Percentiles rank a stretch among this genome's conserved stretches.
Evolutionary conservation across 92 coral and sea anemone genomes (phyloP).

Genomic region (Montipora capitata): DNA sequence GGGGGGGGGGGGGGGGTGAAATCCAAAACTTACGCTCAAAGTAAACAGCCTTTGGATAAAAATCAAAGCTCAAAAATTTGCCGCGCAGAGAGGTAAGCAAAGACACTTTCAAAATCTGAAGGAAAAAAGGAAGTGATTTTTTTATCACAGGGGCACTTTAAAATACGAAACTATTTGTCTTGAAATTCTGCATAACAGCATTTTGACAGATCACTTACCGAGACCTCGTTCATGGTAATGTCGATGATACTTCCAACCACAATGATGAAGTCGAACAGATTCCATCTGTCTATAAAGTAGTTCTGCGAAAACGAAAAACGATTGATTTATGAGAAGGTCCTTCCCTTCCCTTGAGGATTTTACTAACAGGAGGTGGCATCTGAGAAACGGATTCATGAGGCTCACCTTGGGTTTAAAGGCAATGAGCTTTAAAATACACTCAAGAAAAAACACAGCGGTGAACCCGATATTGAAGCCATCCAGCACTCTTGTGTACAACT

Average conservation of each 20-base stretch:
- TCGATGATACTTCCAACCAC: conserved; percentile 97
- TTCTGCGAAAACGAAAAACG: conserved; percentile 61
- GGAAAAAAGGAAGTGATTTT: no score
- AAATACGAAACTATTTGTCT: no score
- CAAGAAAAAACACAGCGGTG: conserved; percentile 96
- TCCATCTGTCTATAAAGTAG: conserved; percentile 97
- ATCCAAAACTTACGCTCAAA: no score
- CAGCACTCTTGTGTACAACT: conserved; percentile 93
- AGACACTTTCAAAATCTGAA: no score
- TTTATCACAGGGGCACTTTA: no score
- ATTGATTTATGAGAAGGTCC: background rate
- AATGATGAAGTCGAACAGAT: conserved; percentile 95
- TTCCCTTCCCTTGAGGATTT: background rate
- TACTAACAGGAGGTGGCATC: no score
- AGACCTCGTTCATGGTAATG: conserved; percentile 96
- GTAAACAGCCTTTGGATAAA: no score
- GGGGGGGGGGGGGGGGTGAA: no score
- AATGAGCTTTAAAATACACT: conserved; percentile 93
- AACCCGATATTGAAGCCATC: conserved; percentile 99
- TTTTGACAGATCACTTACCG: conserved; percentile 76
- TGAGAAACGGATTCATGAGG: background rate
- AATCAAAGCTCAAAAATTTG: no score
- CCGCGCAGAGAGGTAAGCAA: no score
- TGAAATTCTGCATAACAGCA: no score
- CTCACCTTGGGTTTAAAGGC: conserved; percentile 98